These are phyloP conservation scores for Drosophila jambulina DNA, from an alignment of 1,140 invertebrate species.

Conservation along the genomic window DNA sequence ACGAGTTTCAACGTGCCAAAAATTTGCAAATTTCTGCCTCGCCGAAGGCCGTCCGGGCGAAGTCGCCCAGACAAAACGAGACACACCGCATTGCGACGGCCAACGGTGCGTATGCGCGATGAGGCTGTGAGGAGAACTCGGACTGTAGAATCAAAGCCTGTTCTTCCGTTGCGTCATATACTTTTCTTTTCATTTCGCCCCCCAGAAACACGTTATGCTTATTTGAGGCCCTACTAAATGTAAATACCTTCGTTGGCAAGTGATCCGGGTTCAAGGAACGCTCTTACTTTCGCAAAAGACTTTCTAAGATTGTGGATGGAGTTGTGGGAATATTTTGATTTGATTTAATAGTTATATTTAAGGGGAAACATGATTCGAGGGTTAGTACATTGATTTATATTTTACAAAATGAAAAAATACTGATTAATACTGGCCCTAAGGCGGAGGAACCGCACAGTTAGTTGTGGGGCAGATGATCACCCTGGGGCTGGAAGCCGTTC, in stretches of 20 bases:
- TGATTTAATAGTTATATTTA: conserved; percentile 4
- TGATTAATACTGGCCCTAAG: conserved; percentile 17
- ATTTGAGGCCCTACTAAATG: neutral
- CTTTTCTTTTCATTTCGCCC: conserved; percentile 47
- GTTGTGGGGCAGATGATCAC: conserved; percentile 86
- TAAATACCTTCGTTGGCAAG: conserved; percentile 28
- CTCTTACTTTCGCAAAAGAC: neutral
- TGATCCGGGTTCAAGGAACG: conserved; percentile 44
- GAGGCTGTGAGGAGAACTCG: neutral
- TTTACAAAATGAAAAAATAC: conserved; percentile 47
- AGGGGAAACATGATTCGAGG: neutral
- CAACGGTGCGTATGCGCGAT: conserved; percentile 40
- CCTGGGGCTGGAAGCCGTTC: conserved; percentile 90
- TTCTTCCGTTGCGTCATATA: conserved; percentile 29
- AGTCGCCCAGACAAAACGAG: conserved; percentile 40
- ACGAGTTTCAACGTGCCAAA: conserved; percentile 56
- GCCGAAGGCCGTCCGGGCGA: conserved; percentile 40
- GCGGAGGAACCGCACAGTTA: neutral
- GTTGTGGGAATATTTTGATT: neutral
- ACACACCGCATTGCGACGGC: conserved; percentile 14
- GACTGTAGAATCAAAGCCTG: neutral
- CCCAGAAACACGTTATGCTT: conserved; percentile 18
- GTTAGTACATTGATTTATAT: conserved; percentile 12
- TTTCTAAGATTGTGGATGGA: neutral
- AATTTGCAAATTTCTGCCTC: conserved; percentile 45